Evolutionary conservation across 2,113 vertebrate species (phyloP).

Genomic region (Saimiri boliviensis): DNA sequence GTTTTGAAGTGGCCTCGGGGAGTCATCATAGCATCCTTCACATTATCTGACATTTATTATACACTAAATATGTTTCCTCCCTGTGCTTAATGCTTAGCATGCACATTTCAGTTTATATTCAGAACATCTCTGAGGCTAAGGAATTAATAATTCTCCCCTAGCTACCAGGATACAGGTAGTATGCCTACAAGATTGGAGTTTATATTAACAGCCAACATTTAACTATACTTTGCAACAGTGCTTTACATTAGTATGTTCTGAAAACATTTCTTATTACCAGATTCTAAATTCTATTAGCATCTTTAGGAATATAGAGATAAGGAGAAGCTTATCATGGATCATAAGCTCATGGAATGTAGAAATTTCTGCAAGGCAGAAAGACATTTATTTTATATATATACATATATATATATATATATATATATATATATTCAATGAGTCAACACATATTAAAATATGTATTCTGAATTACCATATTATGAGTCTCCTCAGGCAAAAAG

Average conservation of each 20-base stretch:
- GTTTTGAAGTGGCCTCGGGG: neutral
- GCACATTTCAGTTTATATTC: neutral
- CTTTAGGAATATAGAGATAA: neutral
- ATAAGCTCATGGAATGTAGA: neutral
- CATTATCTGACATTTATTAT: neutral
- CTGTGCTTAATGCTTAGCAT: neutral
- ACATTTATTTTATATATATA: neutral
- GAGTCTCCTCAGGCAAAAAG: neutral
- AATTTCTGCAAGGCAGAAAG: neutral
- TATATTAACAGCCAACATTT: neutral
- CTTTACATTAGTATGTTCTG: neutral
- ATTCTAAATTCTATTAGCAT: neutral
- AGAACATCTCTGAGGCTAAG: neutral
- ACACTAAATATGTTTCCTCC: too few species aligned
- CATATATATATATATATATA: neutral
- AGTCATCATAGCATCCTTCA: neutral
- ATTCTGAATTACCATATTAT: neutral
- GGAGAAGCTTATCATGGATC: neutral
- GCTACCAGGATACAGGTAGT: neutral
- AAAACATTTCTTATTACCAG: neutral
- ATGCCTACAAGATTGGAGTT: neutral
- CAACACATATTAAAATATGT: neutral
- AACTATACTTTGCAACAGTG: neutral
- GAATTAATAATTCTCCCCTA: neutral
- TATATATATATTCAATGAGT: neutral